Evolutionary conservation across 2,888 invertebrate genomes (phyloP).

Genomic region (Folsomia candida): DNA sequence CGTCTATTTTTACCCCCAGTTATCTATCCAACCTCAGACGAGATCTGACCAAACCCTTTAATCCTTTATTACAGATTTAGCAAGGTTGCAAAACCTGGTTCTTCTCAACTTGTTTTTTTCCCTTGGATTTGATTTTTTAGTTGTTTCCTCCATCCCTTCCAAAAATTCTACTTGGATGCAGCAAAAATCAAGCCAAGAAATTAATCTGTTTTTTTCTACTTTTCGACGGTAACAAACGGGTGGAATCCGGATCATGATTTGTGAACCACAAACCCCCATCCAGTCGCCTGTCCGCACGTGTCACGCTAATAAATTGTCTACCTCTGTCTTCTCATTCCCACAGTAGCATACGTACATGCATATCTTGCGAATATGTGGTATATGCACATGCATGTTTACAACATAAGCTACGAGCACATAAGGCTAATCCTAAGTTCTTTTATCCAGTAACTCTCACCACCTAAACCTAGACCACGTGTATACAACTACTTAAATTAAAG

Average conservation of each 20-base stretch:
- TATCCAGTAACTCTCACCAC: too few relatives aligned
- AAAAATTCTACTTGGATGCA: constrained; percentile 10
- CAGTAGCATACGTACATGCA: too few relatives aligned
- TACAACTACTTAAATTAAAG: too few relatives aligned
- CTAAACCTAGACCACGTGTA: too few relatives aligned
- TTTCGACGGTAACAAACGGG: not conserved
- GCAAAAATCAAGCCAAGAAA: constrained; percentile 18
- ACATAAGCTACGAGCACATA: too few relatives aligned
- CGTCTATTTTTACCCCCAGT: not conserved
- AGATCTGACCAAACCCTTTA: not conserved
- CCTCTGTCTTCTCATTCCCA: constrained; percentile 14
- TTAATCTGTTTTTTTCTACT: constrained; percentile 19
- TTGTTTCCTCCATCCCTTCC: not conserved
- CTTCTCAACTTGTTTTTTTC: not conserved
- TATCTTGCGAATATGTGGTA: too few relatives aligned
- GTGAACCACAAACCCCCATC: constrained; percentile 1
- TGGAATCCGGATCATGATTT: constrained; percentile 6
- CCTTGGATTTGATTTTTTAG: not conserved
- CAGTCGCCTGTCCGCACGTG: constrained; percentile 1
- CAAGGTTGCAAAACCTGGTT: too few relatives aligned
- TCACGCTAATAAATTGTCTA: constrained; percentile 14
- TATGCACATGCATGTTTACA: too few relatives aligned
- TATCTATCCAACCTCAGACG: not conserved
- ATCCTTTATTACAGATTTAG: not conserved
- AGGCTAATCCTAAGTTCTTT: too few relatives aligned